Percentiles rank a stretch among this genome's conserved stretches.
phyloP scores from a whole-genome alignment of 2,797 vertebrate species.

The Poeciliopsis turneri region DNA sequence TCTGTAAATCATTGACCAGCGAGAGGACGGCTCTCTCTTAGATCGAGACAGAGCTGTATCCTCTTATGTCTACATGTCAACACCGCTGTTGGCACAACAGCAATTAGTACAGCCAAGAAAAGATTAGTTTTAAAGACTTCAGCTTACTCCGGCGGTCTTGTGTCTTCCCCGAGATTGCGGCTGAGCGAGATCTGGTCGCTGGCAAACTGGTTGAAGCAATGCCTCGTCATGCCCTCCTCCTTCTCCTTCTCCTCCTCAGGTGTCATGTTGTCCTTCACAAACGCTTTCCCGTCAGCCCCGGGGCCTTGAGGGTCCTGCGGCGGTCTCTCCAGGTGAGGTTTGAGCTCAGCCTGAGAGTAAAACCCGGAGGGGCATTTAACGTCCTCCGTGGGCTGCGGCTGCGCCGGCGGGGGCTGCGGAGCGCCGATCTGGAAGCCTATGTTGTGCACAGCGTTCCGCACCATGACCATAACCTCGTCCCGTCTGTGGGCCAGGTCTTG shows the following conservation, averaged over 20 bases:
- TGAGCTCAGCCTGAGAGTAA: conserved; percentile 86
- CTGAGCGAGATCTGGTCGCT: conserved; percentile 94
- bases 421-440: conserved; percentile 90
- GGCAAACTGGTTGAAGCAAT: conserved; percentile 97
- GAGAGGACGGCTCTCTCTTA: conserved; percentile 3
- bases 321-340: conserved; percentile 85
- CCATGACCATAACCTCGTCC: conserved; percentile 86
- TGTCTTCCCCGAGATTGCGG: conserved; percentile 91
- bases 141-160: conserved; percentile 91
- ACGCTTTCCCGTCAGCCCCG: conserved; percentile 85
- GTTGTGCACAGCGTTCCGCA: conserved; percentile 89
- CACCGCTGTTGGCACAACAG: conserved; percentile 28
- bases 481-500: conserved; percentile 86
- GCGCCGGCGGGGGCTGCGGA: conserved; percentile 69
- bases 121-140: conserved; percentile 13
- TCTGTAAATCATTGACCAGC: conserved; percentile 43
- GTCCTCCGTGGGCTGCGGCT: conserved; percentile 48
- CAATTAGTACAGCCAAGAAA: conserved; percentile 6
- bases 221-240: conserved; percentile 87
- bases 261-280: conserved; percentile 81
- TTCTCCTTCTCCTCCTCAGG: conserved; percentile 88
- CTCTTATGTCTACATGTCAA: conserved; percentile 24
- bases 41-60: conserved; percentile 16
- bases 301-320: conserved; percentile 82
- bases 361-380: conserved; percentile 84